Conservation (phyloP, 1,140 invertebrate species). For the Heliconius hermathena region DNA sequence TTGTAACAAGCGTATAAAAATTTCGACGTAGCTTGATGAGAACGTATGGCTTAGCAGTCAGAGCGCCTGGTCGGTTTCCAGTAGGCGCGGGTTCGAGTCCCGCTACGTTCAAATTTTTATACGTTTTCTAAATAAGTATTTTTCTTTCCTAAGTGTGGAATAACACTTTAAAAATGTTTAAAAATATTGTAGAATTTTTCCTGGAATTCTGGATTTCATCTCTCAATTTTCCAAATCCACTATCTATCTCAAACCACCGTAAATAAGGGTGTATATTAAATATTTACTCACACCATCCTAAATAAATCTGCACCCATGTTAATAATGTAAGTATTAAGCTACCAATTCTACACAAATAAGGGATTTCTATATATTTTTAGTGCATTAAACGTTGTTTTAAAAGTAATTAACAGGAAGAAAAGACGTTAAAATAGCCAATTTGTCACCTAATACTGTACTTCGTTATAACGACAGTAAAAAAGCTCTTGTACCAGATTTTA, state of each 20-base stretch:
- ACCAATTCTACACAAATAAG: slow-evolving; percentile 8
- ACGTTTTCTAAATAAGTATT: too few relatives aligned
- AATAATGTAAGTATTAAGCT: slow-evolving; percentile 26
- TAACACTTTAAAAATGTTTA: too few relatives aligned
- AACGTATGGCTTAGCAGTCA: too few relatives aligned
- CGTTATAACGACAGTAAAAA: too few relatives aligned
- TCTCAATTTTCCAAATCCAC: not conserved
- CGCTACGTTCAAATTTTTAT: too few relatives aligned
- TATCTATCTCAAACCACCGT: not conserved
- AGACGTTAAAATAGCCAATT: not conserved
- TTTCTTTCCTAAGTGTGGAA: too few relatives aligned
- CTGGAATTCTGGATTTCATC: not conserved
- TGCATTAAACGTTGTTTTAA: not conserved
- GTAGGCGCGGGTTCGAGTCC: too few relatives aligned
- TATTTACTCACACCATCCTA: slow-evolving; percentile 15
- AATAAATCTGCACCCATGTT: slow-evolving; percentile 36
- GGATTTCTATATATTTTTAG: not conserved
- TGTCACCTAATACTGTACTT: not conserved
- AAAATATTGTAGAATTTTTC: not conserved
- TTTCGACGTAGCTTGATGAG: too few relatives aligned
- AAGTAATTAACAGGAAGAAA: not conserved
- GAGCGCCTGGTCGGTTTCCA: too few relatives aligned
- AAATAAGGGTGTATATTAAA: slow-evolving; percentile 5
- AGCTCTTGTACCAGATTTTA: not conserved
- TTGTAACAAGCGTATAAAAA: too few relatives aligned